Percentiles rank a stretch among this genome's conserved stretches.
Conservation (phyloP, 2,113 vertebrate species). For the Urocitellus parryii region DNA sequence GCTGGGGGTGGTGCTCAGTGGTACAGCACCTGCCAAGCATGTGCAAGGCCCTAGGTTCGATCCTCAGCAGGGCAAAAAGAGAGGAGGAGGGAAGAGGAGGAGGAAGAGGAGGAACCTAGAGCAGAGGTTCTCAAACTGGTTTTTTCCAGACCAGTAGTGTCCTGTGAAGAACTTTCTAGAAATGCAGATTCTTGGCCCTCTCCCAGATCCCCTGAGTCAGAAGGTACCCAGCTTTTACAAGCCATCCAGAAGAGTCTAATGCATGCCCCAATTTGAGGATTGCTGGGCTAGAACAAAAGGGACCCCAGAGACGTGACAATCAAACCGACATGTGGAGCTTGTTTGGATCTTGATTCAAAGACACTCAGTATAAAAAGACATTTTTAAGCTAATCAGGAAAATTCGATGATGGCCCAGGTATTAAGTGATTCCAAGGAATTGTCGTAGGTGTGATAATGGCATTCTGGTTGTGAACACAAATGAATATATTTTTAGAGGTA, state of each 20-base stretch:
- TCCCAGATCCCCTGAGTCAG: neutral
- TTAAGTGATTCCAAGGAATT: neutral
- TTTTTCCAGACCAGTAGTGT: neutral
- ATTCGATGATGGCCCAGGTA: neutral
- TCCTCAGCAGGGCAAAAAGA: neutral
- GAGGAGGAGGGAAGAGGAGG: too few relatives aligned
- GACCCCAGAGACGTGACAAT: neutral
- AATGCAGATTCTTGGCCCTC: neutral
- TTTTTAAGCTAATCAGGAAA: neutral
- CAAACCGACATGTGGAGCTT: too few relatives aligned
- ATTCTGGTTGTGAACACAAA: neutral
- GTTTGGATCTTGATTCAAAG: neutral
- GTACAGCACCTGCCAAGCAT: neutral
- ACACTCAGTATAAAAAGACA: neutral
- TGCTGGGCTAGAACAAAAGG: neutral
- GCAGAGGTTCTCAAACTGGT: neutral
- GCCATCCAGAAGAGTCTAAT: neutral
- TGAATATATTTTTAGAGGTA: neutral
- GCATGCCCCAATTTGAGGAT: neutral
- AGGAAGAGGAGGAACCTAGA: neutral
- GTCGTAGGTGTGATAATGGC: neutral
- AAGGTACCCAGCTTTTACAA: neutral
- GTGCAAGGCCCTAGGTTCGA: neutral
- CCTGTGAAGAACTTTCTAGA: too few relatives aligned
- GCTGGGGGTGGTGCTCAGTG: neutral